Evolutionary conservation across 2,113 vertebrate species (phyloP), one percentile per base, ranked within the genome.

Genomic region (Periophthalmus modestus): DNA sequence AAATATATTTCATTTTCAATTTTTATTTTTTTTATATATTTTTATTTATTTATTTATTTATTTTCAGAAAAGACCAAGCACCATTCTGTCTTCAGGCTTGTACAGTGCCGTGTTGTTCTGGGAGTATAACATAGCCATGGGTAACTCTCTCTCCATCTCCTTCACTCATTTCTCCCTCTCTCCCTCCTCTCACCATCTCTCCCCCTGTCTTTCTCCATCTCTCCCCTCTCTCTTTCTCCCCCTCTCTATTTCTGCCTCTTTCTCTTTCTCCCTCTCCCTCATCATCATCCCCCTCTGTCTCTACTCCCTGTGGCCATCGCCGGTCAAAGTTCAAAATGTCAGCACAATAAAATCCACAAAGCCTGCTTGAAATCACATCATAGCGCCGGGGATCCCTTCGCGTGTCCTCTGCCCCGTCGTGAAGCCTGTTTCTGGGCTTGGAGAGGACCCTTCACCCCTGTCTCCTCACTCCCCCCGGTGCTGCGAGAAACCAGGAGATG

Each of bases 321-420:
- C n/a, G 78, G 79, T 76, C 84, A 82, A 66, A 82, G 85, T 80
- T 71, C 73, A 43, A n/a, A 12, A 72, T 85, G 86, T 85, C 83
- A 82, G 71, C 62, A 7, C 72, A 72, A 81, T 82, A 75, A 89
- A 67, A 88, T 85, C 71, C 82, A 88, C 81, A 83, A 77, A 81
- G 76, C 79, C 74, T 47, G 28, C 72, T 73, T 80, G 67, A 84
- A 81, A 87, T 78, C 77, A 82, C 79, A 88, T 81, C 80, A 85
- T 80, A 89, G 81, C 69, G 79, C 68, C 69, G 52, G 77, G 69
- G 79, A 78, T 85, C 82, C 78, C 80, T 82, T 74, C 57, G 24
- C 62, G 16, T 71, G 16, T 68, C 69, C 59, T 73, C 55, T 66
- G 65, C 39, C 24, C 36, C 16, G 24, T 23, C 48, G 55, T 36